Base-by-base conservation (phyloP, 2,888 invertebrate species). In the Maniola hyperantus region DNA sequence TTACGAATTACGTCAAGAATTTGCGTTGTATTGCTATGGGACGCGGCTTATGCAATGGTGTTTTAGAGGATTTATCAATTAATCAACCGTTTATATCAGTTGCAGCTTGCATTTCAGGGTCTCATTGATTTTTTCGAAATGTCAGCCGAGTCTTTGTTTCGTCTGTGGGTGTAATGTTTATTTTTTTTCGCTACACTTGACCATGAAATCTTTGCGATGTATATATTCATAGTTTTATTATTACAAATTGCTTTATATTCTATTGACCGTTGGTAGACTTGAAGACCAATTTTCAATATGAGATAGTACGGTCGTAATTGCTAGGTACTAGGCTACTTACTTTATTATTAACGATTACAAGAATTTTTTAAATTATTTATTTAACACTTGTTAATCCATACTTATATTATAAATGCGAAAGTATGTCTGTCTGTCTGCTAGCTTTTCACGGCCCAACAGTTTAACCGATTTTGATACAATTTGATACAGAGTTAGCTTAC, bases 1-100 rank as follows among this genome's bases (percentile, higher is more conserved):
- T 88, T 89, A 86, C 85, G 82, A 85, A 85, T 84, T 87, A 90
- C 88, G 89, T 91, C 91, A 88, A 87, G 84, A 82, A 84, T 93
- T 90, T 93, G 88, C 92, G 92, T 91, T 90, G 88, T 92, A 91
- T 85, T 89, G 87, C 82, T 78, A 80, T 77, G 79, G 83, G 79
- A 80, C 73, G 77, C 73, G 75, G 82, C 91, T 92, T 91, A 91
- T 87, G 92, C 91, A 92, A 91, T 85, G 78, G 46, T 68, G 55
- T 51, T 68, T 64, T 50, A 55, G 66, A 57, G n/a, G 63, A 44
- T 55, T 11, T 48, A 44, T 64, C 46, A 68, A 57, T 50, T 57
- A 53, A 58, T 15, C 42, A 55, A 39, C 44, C 20, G 34, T 60
- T 59, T 34, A 59, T 8, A 42, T n/a, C 46, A 18, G n/a, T 11